phyloP scores from a whole-genome alignment of 2,797 vertebrate genomes.

The Leucoraja ocellata region DNA sequence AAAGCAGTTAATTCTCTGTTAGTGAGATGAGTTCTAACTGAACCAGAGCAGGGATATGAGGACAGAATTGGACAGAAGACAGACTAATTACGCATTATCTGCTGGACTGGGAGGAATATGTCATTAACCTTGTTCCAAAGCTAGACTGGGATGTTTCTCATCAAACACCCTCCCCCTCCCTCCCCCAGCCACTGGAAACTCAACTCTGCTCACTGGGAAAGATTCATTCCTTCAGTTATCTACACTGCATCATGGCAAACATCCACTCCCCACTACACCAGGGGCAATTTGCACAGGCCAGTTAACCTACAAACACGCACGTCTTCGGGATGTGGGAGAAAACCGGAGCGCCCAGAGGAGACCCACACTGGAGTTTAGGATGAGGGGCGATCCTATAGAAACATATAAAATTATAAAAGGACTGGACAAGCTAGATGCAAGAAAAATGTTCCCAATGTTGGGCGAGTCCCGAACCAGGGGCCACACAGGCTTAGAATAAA shows the following conservation, averaged over 20 bases:
- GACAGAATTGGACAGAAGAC: constrained; percentile 17
- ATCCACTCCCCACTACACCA: background rate
- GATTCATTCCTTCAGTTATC: background rate
- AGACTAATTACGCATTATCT: background rate
- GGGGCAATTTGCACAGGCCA: no score
- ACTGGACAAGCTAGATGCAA: no score
- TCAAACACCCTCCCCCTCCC: background rate
- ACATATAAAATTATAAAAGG: no score
- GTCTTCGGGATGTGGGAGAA: no score
- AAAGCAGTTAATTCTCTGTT: background rate
- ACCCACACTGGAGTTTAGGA: no score
- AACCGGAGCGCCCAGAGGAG: no score
- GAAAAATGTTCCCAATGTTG: no score
- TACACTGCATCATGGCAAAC: background rate
- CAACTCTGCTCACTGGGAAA: background rate
- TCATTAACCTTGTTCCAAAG: background rate
- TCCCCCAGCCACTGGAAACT: background rate
- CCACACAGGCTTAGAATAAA: no score
- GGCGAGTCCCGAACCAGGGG: no score
- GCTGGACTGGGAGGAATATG: background rate
- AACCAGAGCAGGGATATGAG: background rate
- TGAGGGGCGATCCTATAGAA: no score
- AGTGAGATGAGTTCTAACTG: background rate
- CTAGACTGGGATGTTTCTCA: background rate
- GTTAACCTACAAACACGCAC: no score